A percentile compares a stretch with the other conserved stretches of the same genome.
Evolutionary conservation across 2,797 vertebrate species (phyloP).

Genomic region (Nothura maculosa): DNA sequence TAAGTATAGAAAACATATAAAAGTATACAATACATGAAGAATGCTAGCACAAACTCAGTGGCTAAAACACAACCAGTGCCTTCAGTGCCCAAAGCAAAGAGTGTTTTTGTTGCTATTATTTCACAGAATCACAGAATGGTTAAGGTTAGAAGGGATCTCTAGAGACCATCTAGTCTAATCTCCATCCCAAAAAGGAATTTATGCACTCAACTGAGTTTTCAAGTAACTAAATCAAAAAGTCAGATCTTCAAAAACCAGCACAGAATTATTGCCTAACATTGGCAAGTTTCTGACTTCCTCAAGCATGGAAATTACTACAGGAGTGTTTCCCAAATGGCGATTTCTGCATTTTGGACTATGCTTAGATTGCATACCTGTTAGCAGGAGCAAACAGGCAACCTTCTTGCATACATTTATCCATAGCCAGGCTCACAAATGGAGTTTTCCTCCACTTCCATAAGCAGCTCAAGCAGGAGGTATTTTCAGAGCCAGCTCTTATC

Average conservation of each 20-base stretch:
- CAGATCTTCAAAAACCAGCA: neutral
- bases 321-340: neutral
- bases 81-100: neutral
- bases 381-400: neutral
- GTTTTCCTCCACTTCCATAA: neutral
- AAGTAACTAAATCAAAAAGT: neutral
- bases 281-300: neutral
- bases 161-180: too few relatives aligned
- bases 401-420: neutral
- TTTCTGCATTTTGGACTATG: neutral
- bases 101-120: neutral
- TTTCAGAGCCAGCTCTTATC: rapidly evolving
- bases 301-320: neutral
- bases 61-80: neutral
- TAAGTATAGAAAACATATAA: neutral
- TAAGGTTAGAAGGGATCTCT: too few relatives aligned
- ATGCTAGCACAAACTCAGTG: neutral
- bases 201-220: rapidly evolving
- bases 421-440: neutral
- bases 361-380: rapidly evolving
- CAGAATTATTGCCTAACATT: neutral
- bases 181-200: neutral
- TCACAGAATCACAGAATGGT: too few relatives aligned
- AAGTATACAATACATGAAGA: neutral
- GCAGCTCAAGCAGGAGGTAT: rapidly evolving